Base-by-base conservation (phyloP, 2,888 invertebrate genomes). In the Phyllotreta striolata region DNA sequence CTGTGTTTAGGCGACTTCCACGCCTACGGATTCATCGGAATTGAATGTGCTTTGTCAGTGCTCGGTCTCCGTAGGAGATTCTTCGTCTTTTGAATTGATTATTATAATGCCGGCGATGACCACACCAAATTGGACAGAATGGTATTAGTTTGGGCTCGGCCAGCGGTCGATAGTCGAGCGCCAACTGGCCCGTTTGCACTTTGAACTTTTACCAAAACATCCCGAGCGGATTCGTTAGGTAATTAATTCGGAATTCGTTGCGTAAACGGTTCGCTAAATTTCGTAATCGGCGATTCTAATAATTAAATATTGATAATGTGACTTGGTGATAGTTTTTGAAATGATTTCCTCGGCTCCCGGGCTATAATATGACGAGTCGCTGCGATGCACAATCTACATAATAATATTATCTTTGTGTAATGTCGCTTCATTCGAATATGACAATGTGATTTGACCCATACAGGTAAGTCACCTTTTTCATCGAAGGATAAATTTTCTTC, bases 41-140 rank as follows among this genome's bases (percentile, higher is more conserved):
- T 70, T 69, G 72, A 75, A 74, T 74, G 65, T 73, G 74, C 74
- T 69, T 70, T 70, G 74, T 76, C 75, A 72, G 66, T 49, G 66
- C n/a, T n/a, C n/a, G 62, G 65, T 62, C 68, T 41, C 70, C 58
- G 68, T 68, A 61, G 70, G 72, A 62, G 67, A 66, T 60, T 66
- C 66, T 41, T 60, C 68, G 62, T 64, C 64, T 64, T 58, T 58
- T 43, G 49, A 66, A 63, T 63, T 61, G 69, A 70, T 68, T 66
- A 72, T 64, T 67, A 69, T 66, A 67, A 66, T 62, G 55, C 62
- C 57, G 46, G 58, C 57, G 67, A 65, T 67, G 67, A 67, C 67
- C 67, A 67, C 55, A 62, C 59, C 66, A 62, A 59, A 63, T 63
- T 47, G 66, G 66, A 63, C 63, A 59, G 10, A 54, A 58, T 52